Percentiles rank a stretch among this genome's conserved stretches.
Conservation (phyloP, 2,797 vertebrate species). For the Phaenicophaeus curvirostris region DNA sequence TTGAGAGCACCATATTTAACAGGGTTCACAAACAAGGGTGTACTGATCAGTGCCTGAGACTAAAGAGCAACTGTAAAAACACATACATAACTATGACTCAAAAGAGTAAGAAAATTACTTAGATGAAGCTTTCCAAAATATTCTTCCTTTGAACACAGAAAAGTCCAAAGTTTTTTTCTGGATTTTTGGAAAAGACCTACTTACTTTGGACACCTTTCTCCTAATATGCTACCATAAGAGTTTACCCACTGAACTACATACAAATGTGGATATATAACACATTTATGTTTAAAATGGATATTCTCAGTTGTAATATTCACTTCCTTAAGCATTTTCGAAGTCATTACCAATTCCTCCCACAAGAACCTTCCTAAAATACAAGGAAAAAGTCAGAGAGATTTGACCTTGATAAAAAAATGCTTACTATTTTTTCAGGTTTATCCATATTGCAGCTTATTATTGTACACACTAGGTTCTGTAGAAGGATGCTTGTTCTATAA, state of each 20-base stretch:
- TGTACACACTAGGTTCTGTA: background rate
- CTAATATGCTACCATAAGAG: background rate
- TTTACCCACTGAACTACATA: background rate
- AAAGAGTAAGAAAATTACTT: background rate
- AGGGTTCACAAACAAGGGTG: background rate
- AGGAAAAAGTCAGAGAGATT: background rate
- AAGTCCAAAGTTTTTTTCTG: background rate
- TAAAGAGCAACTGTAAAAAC: background rate
- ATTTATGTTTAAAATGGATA: background rate
- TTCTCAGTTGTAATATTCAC: background rate
- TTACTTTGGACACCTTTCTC: background rate
- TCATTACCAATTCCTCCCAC: background rate
- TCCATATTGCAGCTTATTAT: background rate
- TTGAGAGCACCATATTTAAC: background rate
- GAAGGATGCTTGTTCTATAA: background rate
- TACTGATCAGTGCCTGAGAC: background rate
- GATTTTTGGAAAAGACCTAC: background rate
- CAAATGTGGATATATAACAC: background rate
- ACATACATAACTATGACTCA: background rate
- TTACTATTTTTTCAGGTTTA: background rate
- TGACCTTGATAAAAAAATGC: constrained; percentile 11
- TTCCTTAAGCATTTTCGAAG: constrained; percentile 13
- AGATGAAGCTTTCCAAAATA: background rate
- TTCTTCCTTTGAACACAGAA: background rate
- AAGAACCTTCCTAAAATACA: background rate